Conservation (phyloP, 2,113 vertebrate genomes). For the crab-eating macaque (Macaca fascicularis) region DNA sequence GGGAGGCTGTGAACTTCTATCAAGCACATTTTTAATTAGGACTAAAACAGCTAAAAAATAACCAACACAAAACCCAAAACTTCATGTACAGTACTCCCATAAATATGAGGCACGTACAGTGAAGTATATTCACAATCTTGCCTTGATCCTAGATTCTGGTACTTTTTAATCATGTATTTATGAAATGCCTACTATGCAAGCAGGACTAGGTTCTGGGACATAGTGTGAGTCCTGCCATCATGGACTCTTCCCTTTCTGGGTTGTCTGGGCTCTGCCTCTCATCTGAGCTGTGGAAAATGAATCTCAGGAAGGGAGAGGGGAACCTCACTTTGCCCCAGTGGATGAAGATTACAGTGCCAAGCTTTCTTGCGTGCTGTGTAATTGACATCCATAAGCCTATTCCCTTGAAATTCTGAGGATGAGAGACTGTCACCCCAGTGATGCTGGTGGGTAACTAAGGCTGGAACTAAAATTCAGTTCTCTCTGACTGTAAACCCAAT, state of each 20-base stretch:
- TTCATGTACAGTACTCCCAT: not conserved
- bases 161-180: not conserved
- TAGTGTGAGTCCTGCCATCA: not conserved
- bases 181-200: not conserved
- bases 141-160: not conserved
- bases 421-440: not conserved
- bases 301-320: not conserved
- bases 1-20: slow-evolving; percentile 4
- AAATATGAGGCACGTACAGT: not conserved
- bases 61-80: not conserved
- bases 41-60: not conserved
- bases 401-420: not conserved
- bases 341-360: not conserved
- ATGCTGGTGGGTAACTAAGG: not conserved
- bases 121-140: no score
- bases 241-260: not conserved
- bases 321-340: not conserved
- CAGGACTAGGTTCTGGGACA: not conserved
- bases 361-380: accelerated
- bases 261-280: not conserved
- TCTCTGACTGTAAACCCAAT: no score
- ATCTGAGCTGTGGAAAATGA: not conserved
- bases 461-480: not conserved
- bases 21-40: not conserved
- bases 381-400: not conserved